Percentiles rank a stretch among this genome's conserved stretches.
Evolutionary conservation across 2,797 vertebrate genomes (phyloP).

Genomic region (Leucoraja ocellata): DNA sequence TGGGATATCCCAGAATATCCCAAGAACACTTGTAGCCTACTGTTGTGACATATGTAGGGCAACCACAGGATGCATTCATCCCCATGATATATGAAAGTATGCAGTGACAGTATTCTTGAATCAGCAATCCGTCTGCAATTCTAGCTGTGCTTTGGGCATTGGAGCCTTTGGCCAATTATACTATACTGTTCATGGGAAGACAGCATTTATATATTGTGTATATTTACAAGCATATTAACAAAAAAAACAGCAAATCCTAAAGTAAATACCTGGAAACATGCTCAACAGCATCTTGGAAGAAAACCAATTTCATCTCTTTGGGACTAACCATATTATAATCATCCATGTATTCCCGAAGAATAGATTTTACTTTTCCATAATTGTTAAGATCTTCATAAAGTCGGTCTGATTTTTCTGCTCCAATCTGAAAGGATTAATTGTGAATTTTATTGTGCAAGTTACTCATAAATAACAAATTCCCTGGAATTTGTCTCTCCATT

Average conservation of each 20-base stretch:
- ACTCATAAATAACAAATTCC: background rate
- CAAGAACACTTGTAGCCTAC: background rate
- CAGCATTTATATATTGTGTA: background rate
- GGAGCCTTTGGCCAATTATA: background rate
- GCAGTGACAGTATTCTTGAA: background rate
- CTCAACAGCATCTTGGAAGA: slow-evolving; percentile 79
- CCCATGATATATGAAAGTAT: background rate
- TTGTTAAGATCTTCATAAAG: slow-evolving; percentile 71
- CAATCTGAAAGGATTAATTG: slow-evolving; percentile 51
- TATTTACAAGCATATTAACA: background rate
- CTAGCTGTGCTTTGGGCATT: background rate
- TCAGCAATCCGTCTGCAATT: background rate
- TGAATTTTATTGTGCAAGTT: background rate
- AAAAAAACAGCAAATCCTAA: background rate
- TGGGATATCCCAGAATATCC: background rate
- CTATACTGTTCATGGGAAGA: background rate
- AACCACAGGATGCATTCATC: background rate
- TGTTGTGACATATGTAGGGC: background rate
- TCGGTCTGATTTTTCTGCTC: slow-evolving; percentile 59
- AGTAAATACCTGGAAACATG: slow-evolving; percentile 71
- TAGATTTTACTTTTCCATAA: slow-evolving; percentile 60
- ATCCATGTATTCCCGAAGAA: slow-evolving; percentile 75
- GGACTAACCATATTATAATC: slow-evolving; percentile 72
- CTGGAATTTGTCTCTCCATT: background rate
- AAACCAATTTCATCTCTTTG: slow-evolving; percentile 76